phyloP scores from a whole-genome alignment of 2,113 vertebrate genomes.

The Albula goreensis region DNA sequence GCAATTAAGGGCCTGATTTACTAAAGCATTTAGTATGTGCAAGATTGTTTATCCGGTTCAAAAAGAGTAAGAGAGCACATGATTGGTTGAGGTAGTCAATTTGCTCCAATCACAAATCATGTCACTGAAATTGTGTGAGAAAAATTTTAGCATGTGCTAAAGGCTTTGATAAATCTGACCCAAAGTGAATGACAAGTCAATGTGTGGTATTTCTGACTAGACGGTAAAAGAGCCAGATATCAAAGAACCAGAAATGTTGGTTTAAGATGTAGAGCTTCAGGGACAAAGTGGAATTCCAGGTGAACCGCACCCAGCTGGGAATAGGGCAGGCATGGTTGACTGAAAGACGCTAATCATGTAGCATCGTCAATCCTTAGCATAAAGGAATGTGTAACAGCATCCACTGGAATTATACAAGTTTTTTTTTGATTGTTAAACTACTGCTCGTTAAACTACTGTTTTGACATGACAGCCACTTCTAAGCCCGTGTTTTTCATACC shows the following conservation, averaged over 20 bases:
- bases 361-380: not conserved
- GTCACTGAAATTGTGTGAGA: too few species aligned
- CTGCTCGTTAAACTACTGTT: not conserved
- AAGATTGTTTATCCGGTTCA: too few species aligned
- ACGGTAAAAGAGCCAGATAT: too few species aligned
- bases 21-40: too few species aligned
- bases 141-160: too few species aligned
- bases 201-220: not conserved
- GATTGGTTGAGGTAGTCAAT: too few species aligned
- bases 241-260: not conserved
- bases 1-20: not conserved
- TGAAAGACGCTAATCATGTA: not conserved
- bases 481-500: not conserved
- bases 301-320: not conserved
- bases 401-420: not conserved
- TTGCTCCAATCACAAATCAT: too few species aligned
- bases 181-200: not conserved
- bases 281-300: not conserved
- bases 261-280: not conserved
- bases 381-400: not conserved
- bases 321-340: not conserved
- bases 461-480: not conserved
- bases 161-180: too few species aligned
- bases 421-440: not conserved
- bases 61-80: too few species aligned